A percentile compares a stretch with the other conserved stretches of the same genome.
Conservation (phyloP, 2,888 invertebrate species). For the Drosophila austrosaltans region DNA sequence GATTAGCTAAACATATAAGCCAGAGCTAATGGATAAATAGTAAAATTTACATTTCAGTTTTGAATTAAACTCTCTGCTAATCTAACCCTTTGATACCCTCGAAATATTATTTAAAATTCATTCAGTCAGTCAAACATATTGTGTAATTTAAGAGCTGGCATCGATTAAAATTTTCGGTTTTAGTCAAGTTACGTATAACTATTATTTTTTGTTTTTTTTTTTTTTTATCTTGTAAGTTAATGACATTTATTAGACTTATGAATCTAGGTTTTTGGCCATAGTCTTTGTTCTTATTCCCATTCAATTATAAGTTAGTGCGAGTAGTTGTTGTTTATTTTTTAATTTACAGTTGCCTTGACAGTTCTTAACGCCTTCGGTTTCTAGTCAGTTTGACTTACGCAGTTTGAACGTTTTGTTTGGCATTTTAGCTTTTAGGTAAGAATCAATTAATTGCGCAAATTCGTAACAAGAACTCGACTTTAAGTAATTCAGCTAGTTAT, state of each 20-base stretch:
- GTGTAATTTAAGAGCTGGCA: slow-evolving; percentile 61
- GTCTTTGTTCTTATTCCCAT: slow-evolving; percentile 37
- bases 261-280: slow-evolving; percentile 57
- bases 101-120: slow-evolving; percentile 56
- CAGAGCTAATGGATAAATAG: no score
- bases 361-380: slow-evolving; percentile 41
- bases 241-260: slow-evolving; percentile 55
- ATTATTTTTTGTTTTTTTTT: slow-evolving; percentile 8
- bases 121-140: slow-evolving; percentile 55
- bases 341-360: slow-evolving; percentile 32
- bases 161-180: slow-evolving; percentile 70
- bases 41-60: not conserved
- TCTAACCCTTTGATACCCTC: slow-evolving; percentile 13
- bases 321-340: slow-evolving; percentile 6
- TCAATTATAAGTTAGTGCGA: slow-evolving; percentile 20
- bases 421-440: slow-evolving; percentile 44
- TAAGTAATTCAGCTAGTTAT: slow-evolving; percentile 76
- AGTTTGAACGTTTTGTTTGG: slow-evolving; percentile 57
- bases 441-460: slow-evolving; percentile 72
- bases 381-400: slow-evolving; percentile 40
- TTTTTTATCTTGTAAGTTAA: slow-evolving; percentile 9
- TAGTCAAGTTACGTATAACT: slow-evolving; percentile 47
- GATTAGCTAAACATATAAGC: no score
- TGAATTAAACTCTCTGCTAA: not conserved
- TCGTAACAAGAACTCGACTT: slow-evolving; percentile 46